A percentile compares a stretch with the other conserved stretches of the same genome.
Evolutionary conservation across 2,888 invertebrate genomes (phyloP).

Genomic region (Latrodectus elegans): DNA sequence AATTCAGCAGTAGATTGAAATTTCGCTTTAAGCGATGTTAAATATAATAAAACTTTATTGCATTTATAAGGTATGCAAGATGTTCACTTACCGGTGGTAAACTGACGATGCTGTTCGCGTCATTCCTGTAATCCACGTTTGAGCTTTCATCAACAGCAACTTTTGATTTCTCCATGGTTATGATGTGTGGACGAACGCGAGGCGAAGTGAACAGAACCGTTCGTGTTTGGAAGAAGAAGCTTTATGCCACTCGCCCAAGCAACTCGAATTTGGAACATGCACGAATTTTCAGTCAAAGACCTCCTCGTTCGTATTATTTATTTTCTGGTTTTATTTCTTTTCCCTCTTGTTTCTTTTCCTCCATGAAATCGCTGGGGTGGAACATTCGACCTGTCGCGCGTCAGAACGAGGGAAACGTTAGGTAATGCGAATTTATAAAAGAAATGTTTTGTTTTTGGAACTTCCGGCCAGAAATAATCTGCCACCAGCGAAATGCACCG

Average conservation of each 20-base stretch:
- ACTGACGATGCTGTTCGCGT: slow-evolving; percentile 74
- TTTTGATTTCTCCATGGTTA: slow-evolving; percentile 65
- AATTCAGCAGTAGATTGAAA: not conserved
- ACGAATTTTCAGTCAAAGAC: slow-evolving; percentile 55
- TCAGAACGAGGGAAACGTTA: no score
- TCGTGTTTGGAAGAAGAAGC: no score
- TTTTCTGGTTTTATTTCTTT: not conserved
- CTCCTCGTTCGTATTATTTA: slow-evolving; percentile 18
- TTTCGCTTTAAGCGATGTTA: no score
- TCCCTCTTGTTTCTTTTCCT: slow-evolving; percentile 30
- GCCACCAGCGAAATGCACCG: no score
- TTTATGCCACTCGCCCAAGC: slow-evolving; percentile 26
- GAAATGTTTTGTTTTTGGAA: no score
- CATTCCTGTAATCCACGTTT: slow-evolving; percentile 76
- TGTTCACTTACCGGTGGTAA: slow-evolving; percentile 78
- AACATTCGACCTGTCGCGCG: slow-evolving; percentile 17
- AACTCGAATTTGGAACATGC: slow-evolving; percentile 48
- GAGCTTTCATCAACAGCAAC: slow-evolving; percentile 65
- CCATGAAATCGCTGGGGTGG: slow-evolving; percentile 35
- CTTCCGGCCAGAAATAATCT: no score
- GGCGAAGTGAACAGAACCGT: no score
- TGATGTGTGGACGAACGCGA: no score
- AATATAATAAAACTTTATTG: no score
- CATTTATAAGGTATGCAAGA: not conserved
- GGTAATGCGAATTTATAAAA: no score